Evolutionary conservation across 2,797 vertebrate species (phyloP), one percentile per base, ranked within the genome.

Genomic region (Allobates femoralis): DNA sequence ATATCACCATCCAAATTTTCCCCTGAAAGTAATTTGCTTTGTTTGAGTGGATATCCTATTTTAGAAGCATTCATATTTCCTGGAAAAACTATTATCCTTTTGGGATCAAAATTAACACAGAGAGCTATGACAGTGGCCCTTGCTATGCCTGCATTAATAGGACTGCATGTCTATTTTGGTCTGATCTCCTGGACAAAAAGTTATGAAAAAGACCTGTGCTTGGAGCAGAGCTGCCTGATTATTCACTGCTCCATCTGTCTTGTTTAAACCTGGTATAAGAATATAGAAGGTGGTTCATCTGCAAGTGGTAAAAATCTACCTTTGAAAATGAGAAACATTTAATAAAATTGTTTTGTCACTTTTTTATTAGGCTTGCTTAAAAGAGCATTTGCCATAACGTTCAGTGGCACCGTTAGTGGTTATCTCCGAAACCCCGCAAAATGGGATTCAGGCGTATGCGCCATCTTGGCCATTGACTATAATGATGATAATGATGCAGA

Each of bases 21-120:
- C 56, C 34, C 32, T 82, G 10, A 34, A 75, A 28, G 46, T 15
- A 67, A 53, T 81, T 75, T 64, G 28, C 26, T 76, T 81, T 82
- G 69, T 78, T 67, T 86, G 32, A 69, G 79, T 82, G 79, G 85
- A 86, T 67, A 83, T 83, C 50, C 79, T 34, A 69, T 69, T 85
- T 32, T 53, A 71, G 66, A 58, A 80, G 5, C 28, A 74, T 37
- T 26, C 34, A 62, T n/a, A 51, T 80, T 85, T 85, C 84, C 84
- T 82, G 79, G 73, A 86, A 81, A 50, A 71, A 69, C 67, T 53
- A 58, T 85, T 71, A 28, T 79, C 32, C 62, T n/a, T 26, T n/a
- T 56, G 80, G 66, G 51, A 73, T 69, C 0, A 50, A 73, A 34
- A 82, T 8, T 71, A 28, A 26, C 76, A 60, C 21, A 82, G 3